Evolutionary conservation across 2,797 vertebrate genomes (phyloP).

Genomic region (Epinephelus malabaricus): DNA sequence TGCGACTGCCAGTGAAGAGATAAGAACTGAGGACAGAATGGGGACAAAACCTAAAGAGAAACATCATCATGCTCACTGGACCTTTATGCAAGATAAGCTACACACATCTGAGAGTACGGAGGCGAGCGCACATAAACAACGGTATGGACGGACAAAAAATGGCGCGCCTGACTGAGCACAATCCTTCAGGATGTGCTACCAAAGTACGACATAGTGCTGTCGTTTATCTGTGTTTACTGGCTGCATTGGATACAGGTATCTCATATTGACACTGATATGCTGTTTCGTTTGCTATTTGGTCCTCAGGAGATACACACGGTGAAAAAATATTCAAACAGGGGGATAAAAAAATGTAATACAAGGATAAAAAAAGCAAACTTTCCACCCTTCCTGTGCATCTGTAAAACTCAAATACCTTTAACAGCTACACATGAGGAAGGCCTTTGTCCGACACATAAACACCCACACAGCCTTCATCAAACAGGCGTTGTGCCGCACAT

Average conservation of each 20-base stretch:
- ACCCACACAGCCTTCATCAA: constrained; percentile 20
- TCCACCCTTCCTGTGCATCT: neutral
- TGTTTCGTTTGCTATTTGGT: constrained; percentile 26
- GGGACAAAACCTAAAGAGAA: constrained; percentile 69
- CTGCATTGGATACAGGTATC: constrained; percentile 44
- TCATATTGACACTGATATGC: constrained; percentile 59
- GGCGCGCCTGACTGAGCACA: constrained; percentile 47
- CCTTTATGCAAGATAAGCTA: constrained; percentile 63
- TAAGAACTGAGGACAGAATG: constrained; percentile 68
- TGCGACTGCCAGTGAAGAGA: constrained; percentile 16
- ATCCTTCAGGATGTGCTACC: constrained; percentile 56
- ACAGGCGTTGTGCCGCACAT: constrained; percentile 16
- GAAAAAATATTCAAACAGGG: constrained; percentile 15
- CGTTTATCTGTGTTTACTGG: constrained; percentile 73
- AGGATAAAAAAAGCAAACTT: constrained; percentile 2
- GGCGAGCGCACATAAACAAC: constrained; percentile 37
- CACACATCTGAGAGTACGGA: constrained; percentile 50
- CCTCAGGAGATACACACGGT: constrained; percentile 22
- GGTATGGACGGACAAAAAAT: constrained; percentile 6
- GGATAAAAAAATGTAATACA: neutral
- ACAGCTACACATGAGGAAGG: neutral
- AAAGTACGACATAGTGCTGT: constrained; percentile 45
- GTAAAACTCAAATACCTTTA: neutral
- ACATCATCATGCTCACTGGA: constrained; percentile 71
- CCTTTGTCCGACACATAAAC: constrained; percentile 31